Evolutionary conservation across 2,888 invertebrate species (phyloP).

Genomic region (Rotaria magnacalcarata): DNA sequence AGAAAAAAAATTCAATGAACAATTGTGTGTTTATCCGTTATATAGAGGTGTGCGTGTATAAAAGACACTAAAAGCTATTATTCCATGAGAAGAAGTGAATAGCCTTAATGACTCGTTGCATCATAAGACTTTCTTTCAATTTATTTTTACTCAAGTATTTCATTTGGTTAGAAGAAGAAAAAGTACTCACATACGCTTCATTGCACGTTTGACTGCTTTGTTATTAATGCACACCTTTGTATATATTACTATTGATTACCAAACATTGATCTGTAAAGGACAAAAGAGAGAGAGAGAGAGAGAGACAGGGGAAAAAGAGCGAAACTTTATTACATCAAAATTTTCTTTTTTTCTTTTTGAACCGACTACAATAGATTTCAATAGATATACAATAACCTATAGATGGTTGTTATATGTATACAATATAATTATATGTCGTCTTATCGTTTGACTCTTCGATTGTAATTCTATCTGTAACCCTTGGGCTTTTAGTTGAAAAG

Average conservation of each 20-base stretch:
- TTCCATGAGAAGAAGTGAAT: background rate
- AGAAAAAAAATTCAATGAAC: background rate
- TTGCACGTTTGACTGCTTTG: background rate
- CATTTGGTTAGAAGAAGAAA: background rate
- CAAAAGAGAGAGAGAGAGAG: no score
- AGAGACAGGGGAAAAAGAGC: background rate
- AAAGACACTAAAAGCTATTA: background rate
- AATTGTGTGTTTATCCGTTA: background rate
- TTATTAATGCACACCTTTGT: conserved; percentile 11
- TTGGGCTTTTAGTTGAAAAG: background rate
- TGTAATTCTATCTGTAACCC: background rate
- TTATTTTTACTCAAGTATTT: background rate
- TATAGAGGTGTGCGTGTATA: background rate
- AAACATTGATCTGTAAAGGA: background rate
- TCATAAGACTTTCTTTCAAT: conserved; percentile 2
- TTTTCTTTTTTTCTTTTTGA: background rate
- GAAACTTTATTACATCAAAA: background rate
- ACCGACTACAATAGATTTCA: background rate
- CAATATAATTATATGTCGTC: no score
- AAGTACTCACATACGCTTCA: background rate
- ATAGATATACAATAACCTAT: background rate
- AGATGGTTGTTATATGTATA: background rate
- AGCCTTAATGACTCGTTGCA: background rate
- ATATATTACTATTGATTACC: background rate
- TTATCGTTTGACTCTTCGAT: background rate